Conservation (phyloP, 2,113 vertebrate genomes). For the Malurus alboscapulatus region DNA sequence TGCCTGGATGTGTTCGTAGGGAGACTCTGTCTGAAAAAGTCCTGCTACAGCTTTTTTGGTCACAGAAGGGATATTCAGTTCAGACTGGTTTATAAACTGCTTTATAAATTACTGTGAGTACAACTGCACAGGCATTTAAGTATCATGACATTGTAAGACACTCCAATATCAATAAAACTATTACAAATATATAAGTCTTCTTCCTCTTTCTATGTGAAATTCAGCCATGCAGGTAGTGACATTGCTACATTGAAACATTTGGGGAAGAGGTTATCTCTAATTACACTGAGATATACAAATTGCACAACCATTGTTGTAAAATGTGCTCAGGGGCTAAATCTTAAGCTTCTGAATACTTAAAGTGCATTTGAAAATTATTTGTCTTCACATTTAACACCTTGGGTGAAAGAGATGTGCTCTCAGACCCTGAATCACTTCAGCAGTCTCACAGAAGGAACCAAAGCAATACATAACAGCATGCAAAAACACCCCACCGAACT, state of each 20-base stretch:
- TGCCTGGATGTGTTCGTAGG: not conserved
- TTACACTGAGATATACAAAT: not conserved
- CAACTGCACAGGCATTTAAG: not conserved
- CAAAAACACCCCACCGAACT: not conserved
- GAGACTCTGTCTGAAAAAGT: not conserved
- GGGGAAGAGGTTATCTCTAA: not conserved
- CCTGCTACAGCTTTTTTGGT: not conserved
- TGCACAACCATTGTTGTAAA: not conserved
- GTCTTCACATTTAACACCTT: not conserved
- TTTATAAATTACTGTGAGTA: not conserved
- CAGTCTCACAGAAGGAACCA: not conserved
- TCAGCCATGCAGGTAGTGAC: not conserved
- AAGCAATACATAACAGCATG: not conserved
- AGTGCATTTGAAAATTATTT: not conserved
- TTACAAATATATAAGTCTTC: not conserved
- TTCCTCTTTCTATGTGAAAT: not conserved
- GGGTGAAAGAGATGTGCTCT: not conserved
- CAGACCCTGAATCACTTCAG: not conserved
- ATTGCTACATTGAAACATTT: not conserved
- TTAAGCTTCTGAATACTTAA: not conserved
- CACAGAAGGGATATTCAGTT: not conserved
- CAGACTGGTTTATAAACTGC: not conserved
- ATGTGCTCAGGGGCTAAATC: not conserved
- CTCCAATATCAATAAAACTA: not conserved
- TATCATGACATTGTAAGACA: not conserved